A percentile compares a stretch with the other conserved stretches of the same genome.
phyloP scores from a whole-genome alignment of 1,140 invertebrate species.

The Papilio xuthus region DNA sequence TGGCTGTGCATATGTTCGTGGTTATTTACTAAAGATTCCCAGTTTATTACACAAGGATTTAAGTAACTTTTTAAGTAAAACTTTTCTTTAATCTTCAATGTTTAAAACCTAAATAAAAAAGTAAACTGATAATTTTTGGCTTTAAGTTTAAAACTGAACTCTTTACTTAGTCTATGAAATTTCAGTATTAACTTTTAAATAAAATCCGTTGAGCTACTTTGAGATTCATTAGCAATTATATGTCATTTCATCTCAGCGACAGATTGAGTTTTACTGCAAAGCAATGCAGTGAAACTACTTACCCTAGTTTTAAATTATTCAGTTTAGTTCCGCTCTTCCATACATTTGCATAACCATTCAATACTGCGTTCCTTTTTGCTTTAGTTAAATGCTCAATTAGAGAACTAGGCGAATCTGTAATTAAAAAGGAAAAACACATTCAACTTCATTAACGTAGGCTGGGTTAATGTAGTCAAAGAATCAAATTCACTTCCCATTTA shows the following conservation, averaged over 20 bases:
- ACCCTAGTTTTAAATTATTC: constrained; percentile 2
- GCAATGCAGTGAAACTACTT: constrained; percentile 1
- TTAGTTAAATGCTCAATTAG: neutral
- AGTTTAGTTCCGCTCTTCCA: neutral
- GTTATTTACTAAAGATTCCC: constrained; percentile 14
- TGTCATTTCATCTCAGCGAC: neutral
- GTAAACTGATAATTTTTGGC: neutral
- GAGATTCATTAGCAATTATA: neutral
- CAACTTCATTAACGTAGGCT: neutral
- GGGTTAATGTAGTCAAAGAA: neutral
- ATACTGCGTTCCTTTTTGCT: neutral
- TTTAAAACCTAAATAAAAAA: too few relatives aligned
- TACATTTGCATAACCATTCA: neutral
- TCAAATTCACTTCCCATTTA: neutral
- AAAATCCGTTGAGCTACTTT: neutral
- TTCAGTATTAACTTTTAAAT: neutral
- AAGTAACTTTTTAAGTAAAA: neutral
- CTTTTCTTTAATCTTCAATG: neutral
- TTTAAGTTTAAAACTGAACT: neutral
- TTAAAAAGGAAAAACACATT: neutral
- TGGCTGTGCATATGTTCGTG: constrained; percentile 37
- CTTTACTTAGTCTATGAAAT: neutral
- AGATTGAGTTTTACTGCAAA: neutral
- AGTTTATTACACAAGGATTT: neutral
- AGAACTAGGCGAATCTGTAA: neutral